Percentiles rank a stretch among this genome's conserved stretches.
phyloP scores from a whole-genome alignment of 37 sponge, comb jelly and placozoan genomes.

The Aphrocallistes beatrix region DNA sequence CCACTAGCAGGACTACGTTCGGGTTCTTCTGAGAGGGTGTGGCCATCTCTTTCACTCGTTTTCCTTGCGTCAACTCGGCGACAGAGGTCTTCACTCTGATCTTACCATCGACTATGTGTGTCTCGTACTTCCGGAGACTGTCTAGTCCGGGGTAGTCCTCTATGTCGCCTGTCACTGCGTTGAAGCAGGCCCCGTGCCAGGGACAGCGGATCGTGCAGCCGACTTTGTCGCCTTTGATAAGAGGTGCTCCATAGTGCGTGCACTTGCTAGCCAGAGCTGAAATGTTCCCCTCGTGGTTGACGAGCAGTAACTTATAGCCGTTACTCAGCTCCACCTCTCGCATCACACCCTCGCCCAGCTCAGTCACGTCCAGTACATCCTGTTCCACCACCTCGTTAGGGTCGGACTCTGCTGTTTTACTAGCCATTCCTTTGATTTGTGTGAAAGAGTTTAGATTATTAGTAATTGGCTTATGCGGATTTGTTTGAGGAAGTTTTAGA shows the following conservation, averaged over 20 bases:
- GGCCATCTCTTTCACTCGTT: background rate
- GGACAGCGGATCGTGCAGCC: constrained; percentile 75
- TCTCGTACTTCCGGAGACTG: constrained; percentile 23
- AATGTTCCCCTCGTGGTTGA: constrained; percentile 56
- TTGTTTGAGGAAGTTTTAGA: no score
- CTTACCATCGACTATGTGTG: background rate
- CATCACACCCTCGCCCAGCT: constrained; percentile 29
- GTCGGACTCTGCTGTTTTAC: background rate
- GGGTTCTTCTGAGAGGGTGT: constrained; percentile 9
- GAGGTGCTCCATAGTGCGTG: constrained; percentile 88
- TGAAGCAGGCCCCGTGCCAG: constrained; percentile 97
- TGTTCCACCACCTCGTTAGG: background rate
- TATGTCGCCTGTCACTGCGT: constrained; percentile 74
- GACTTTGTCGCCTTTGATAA: constrained; percentile 73
- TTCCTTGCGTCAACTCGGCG: background rate
- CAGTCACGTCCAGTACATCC: background rate
- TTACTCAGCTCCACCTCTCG: constrained; percentile 57
- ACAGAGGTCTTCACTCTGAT: background rate
- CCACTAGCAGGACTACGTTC: background rate
- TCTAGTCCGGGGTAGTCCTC: constrained; percentile 92
- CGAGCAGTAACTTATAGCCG: constrained; percentile 44
- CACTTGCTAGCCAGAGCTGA: constrained; percentile 69
- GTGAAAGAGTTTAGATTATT: no score
- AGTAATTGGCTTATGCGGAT: no score
- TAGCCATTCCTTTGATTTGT: no score